phyloP scores from a whole-genome alignment of 2,113 vertebrate genomes.

The Tauraco erythrolophus region DNA sequence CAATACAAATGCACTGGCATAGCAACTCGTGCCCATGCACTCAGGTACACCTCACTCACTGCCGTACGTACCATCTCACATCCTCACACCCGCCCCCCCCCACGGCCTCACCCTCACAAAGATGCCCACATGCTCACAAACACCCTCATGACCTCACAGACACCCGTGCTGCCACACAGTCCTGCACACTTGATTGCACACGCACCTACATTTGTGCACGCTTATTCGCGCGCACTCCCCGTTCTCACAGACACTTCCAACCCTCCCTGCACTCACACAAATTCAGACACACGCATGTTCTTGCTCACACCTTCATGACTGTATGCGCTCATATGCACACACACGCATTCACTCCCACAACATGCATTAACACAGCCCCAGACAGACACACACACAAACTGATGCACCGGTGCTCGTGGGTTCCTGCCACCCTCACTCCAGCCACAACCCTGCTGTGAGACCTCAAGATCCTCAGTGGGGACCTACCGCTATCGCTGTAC shows the following conservation, averaged over 20 bases:
- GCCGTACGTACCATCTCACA: not conserved
- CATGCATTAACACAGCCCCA: too few relatives aligned
- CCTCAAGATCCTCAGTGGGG: not conserved
- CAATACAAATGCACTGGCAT: accelerated
- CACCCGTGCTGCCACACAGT: accelerated
- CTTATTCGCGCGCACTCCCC: accelerated
- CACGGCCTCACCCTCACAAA: accelerated
- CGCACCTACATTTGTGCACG: accelerated
- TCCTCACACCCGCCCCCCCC: too few relatives aligned
- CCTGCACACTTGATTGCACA: not conserved
- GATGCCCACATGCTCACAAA: not conserved
- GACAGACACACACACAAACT: not conserved
- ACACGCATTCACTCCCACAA: not conserved
- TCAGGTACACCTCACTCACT: not conserved
- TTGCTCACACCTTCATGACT: accelerated
- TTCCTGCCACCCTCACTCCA: not conserved
- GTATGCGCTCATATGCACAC: not conserved
- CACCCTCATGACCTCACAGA: not conserved
- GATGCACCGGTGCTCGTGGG: not conserved
- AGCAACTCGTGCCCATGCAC: accelerated
- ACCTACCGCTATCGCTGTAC: not conserved
- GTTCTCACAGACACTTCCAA: not conserved
- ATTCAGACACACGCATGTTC: accelerated
- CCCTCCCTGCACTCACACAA: too few relatives aligned
- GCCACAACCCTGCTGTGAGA: not conserved